These are phyloP conservation scores for Lepidiolamprologus cunningtoni DNA, from an alignment of 2,113 vertebrate genomes.

Conservation along the genomic window DNA sequence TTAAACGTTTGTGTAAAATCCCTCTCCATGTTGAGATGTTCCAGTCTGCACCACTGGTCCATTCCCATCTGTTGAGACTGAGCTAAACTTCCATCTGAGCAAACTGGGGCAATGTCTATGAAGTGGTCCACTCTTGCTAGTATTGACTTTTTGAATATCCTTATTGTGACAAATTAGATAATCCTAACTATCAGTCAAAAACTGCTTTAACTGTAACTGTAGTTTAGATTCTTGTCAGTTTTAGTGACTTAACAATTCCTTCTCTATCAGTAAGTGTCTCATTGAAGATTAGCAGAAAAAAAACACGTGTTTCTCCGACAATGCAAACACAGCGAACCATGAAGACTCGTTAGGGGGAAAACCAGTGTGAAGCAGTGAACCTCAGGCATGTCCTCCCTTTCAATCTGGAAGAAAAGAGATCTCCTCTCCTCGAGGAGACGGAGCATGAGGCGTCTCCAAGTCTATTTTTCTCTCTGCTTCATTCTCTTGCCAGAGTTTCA, in stretches of 20 bases:
- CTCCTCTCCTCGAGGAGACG: background rate
- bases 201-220: background rate
- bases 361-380: background rate
- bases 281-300: background rate
- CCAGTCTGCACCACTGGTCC: background rate
- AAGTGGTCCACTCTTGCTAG: background rate
- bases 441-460: conserved; percentile 25
- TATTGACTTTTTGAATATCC: background rate
- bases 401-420: background rate
- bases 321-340: background rate
- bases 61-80: background rate
- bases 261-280: background rate
- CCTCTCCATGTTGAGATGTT: background rate
- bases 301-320: background rate
- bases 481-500: background rate
- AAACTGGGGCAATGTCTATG: background rate
- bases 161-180: background rate
- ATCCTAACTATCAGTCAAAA: background rate
- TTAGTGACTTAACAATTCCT: background rate
- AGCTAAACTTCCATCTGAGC: background rate
- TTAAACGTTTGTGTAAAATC: background rate
- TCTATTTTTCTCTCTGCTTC: background rate
- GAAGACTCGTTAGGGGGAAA: background rate
- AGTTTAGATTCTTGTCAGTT: background rate
- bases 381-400: background rate